Percentiles rank a stretch among this genome's conserved stretches.
Conservation (phyloP, 2,113 vertebrate genomes). For the Vicugna pacos region DNA sequence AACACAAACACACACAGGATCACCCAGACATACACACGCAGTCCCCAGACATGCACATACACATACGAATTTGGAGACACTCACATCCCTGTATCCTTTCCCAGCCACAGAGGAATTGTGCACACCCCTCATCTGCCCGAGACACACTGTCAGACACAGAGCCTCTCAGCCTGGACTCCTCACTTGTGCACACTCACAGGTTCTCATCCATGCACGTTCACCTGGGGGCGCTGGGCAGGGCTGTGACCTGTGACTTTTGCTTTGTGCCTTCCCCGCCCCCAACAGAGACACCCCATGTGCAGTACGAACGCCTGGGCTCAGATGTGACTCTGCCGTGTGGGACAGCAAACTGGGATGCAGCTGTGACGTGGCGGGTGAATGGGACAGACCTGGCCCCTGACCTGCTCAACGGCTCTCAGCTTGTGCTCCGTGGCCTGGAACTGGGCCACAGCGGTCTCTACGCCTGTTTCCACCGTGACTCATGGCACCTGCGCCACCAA, state of each 20-base stretch:
- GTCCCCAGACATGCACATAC: not conserved
- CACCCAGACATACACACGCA: not conserved
- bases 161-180: not conserved
- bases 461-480: slow-evolving; percentile 96
- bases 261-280: not conserved
- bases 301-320: slow-evolving; percentile 93
- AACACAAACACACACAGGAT: not conserved
- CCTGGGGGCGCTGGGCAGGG: not conserved
- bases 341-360: slow-evolving; percentile 90
- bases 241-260: slow-evolving; percentile 58
- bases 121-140: not conserved
- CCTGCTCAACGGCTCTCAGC: slow-evolving; percentile 90
- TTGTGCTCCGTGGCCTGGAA: slow-evolving; percentile 91
- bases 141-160: not conserved
- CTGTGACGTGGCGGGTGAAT: slow-evolving; percentile 96
- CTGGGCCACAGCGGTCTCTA: slow-evolving; percentile 93
- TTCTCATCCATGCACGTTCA: not conserved
- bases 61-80: not conserved
- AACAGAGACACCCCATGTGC: slow-evolving; percentile 89
- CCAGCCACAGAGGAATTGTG: not conserved
- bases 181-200: not conserved
- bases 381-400: slow-evolving; percentile 93
- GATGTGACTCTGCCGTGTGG: slow-evolving; percentile 96
- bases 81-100: not conserved
- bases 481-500: slow-evolving; percentile 94